These are phyloP conservation scores for Lepidotrigona ventralis DNA, from an alignment of 1,140 invertebrate genomes.

Conservation along the genomic window DNA sequence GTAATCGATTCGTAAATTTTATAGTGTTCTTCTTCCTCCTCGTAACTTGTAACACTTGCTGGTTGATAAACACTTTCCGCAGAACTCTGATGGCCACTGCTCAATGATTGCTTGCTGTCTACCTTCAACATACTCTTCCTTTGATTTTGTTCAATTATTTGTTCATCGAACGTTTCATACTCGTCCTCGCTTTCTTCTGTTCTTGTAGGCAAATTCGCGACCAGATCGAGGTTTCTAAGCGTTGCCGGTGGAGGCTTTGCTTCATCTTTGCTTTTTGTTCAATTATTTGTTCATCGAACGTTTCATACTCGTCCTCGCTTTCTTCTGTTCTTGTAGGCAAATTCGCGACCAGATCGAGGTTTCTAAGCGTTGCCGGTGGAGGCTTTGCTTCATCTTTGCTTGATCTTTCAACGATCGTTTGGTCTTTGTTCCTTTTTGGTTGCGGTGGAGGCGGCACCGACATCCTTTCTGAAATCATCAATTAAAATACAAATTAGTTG, in stretches of 20 bases:
- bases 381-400: slow-evolving; percentile 2
- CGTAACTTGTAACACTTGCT: slow-evolving; percentile 64
- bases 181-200: slow-evolving; percentile 74
- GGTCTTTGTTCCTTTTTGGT: slow-evolving; percentile 56
- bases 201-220: slow-evolving; percentile 73
- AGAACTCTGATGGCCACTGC: slow-evolving; percentile 67
- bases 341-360: slow-evolving; percentile 75
- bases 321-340: slow-evolving; percentile 70
- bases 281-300: slow-evolving; percentile 69
- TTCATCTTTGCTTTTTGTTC: too few relatives aligned
- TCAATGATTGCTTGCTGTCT: slow-evolving; percentile 70
- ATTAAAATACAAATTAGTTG: slow-evolving; percentile 11
- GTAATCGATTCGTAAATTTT: slow-evolving; percentile 77
- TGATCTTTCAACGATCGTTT: not conserved
- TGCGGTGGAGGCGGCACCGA: slow-evolving; percentile 57
- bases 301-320: slow-evolving; percentile 75
- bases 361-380: slow-evolving; percentile 63
- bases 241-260: slow-evolving; percentile 59
- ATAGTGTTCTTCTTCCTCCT: slow-evolving; percentile 68
- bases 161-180: slow-evolving; percentile 73
- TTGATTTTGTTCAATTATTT: slow-evolving; percentile 67
- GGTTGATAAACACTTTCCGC: slow-evolving; percentile 72
- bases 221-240: slow-evolving; percentile 73
- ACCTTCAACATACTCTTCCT: slow-evolving; percentile 54
- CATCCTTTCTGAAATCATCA: slow-evolving; percentile 60